Evolutionary conservation across 2,888 invertebrate species (phyloP).

Genomic region (Incurvaria masculella): DNA sequence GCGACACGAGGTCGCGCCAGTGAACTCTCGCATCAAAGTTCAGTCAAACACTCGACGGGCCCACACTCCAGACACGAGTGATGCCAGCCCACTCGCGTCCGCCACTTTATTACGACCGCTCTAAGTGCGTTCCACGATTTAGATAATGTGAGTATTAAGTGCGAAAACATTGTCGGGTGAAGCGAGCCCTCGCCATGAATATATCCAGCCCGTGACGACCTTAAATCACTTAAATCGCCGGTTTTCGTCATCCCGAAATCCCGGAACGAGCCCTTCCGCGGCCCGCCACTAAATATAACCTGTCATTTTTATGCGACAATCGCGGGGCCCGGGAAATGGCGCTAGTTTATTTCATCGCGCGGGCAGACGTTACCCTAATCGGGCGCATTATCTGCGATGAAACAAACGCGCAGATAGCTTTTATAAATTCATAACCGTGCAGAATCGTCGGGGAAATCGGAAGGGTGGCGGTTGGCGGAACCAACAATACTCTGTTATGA

Average conservation of each 20-base stretch:
- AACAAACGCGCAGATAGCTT: neutral
- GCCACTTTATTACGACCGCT: constrained; percentile 20
- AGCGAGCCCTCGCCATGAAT: neutral
- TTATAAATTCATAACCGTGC: neutral
- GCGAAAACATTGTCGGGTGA: constrained; percentile 20
- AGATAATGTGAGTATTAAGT: constrained; percentile 33
- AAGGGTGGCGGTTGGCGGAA: too few relatives aligned
- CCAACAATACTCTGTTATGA: neutral
- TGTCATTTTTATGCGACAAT: neutral
- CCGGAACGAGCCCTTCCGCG: neutral
- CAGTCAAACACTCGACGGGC: too few relatives aligned
- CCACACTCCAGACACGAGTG: too few relatives aligned
- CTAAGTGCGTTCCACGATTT: constrained; percentile 45
- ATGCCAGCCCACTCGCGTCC: too few relatives aligned
- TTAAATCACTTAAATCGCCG: neutral
- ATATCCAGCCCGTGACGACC: neutral
- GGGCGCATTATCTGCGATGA: neutral
- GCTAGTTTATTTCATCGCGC: neutral
- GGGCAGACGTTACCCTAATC: neutral
- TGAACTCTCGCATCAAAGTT: too few relatives aligned
- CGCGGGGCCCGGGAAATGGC: neutral
- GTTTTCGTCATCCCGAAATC: neutral
- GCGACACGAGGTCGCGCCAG: too few relatives aligned
- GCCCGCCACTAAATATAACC: too few relatives aligned
- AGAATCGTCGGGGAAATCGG: neutral